Evolutionary conservation across 2,888 invertebrate genomes (phyloP), one percentile per base, ranked within the genome.

Genomic region (Alloplasta piceator): DNA sequence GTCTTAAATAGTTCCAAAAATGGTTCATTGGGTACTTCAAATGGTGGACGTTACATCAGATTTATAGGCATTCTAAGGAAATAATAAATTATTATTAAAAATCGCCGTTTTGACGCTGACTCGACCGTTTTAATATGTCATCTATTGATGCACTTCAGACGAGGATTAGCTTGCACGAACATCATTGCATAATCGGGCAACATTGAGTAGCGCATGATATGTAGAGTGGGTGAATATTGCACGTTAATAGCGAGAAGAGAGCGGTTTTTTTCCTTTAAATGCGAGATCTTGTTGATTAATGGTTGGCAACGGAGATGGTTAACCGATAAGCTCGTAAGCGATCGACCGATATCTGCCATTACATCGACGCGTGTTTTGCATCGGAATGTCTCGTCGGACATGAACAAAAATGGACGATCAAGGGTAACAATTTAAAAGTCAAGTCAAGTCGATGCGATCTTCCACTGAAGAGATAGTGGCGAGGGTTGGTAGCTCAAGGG

Each of bases 301-400:
- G 38, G 38, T 60, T 60, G 14, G 26, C 48, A n/a, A n/a, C 46
- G 38, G 46, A 58, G 38, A 58, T 48, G 14, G 38, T 48, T 70
- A 26, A 70, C 58, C 70, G 58, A 58, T 56, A 55, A 55, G 58
- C 48, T 58, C 58, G 46, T 43, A 46, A 70, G 36, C 58, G 70
- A 46, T 70, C 16, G 58, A 70, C 70, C 36, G 60, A 58, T 58
- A 58, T 9, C 58, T 38, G 58, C 58, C 70, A 70, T 70, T 58
- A 70, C 38, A 70, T 70, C 39, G 67, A 67, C 52, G 39, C 39
- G 39, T 16, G 52, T 12, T 52, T 52, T 10, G 50, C 46, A 64
- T 48, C 41, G 55, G 10, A 55, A 26, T 39, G 9, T 39, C 41
- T 36, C 36, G 14, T 48, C 12, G 46, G 5, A 10, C 38, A 12